These are phyloP conservation scores for Pseudobourletiella spinata DNA, from an alignment of 1,140 invertebrate genomes.

Conservation along the genomic window DNA sequence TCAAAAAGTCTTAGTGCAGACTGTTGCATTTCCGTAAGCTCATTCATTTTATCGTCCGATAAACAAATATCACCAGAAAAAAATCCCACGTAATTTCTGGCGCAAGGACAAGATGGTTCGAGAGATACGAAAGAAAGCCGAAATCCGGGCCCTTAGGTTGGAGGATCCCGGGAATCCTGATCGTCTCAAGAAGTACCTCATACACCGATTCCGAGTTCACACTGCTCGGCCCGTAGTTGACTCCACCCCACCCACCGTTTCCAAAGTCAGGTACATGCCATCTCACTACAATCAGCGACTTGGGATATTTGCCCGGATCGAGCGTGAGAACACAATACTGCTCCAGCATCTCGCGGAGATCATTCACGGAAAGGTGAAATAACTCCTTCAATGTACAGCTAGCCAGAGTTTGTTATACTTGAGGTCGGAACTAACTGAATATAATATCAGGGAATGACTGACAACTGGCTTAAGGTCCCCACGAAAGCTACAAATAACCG, in stretches of 20 bases:
- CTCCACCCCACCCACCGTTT: conserved; percentile 9
- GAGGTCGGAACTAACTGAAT: too few relatives aligned
- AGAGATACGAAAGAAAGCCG: not conserved
- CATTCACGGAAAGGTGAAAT: conserved; percentile 23
- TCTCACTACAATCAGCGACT: conserved; percentile 16
- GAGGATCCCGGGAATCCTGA: not conserved
- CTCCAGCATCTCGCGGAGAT: conserved; percentile 25
- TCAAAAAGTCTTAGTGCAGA: too few relatives aligned
- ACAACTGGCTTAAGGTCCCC: not conserved
- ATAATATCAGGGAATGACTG: not conserved
- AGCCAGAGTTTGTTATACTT: too few relatives aligned
- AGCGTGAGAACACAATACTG: conserved; percentile 32
- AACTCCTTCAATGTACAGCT: too few relatives aligned
- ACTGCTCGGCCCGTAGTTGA: conserved; percentile 22
- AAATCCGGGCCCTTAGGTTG: not conserved
- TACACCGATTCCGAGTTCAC: conserved; percentile 21
- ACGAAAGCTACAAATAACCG: not conserved
- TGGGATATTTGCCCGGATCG: conserved; percentile 21
- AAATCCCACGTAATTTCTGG: too few relatives aligned
- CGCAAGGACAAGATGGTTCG: not conserved
- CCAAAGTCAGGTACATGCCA: not conserved
- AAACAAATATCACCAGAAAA: too few relatives aligned
- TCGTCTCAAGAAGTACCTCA: not conserved
- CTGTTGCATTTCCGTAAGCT: too few relatives aligned
- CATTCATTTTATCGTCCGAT: too few relatives aligned